Conservation (phyloP, 2,797 vertebrate genomes). For the Natrix natrix region DNA sequence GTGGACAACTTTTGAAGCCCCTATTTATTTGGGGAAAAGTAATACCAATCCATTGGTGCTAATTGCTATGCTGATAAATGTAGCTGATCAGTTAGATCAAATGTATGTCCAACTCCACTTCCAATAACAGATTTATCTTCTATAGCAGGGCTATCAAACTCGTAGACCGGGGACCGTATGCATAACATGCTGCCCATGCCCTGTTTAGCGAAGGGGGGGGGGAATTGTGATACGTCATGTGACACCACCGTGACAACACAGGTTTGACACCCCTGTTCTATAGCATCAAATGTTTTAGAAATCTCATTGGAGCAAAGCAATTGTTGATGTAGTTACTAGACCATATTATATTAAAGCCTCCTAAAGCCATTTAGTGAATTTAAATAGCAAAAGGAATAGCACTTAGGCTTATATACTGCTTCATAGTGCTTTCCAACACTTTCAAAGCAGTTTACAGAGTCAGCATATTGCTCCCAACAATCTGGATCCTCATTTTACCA, state of each 20-base stretch:
- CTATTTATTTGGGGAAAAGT: not conserved
- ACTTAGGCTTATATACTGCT: not conserved
- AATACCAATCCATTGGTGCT: not conserved
- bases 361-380: not conserved
- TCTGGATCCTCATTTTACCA: too few species aligned
- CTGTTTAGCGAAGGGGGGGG: too few species aligned
- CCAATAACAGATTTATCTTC: not conserved
- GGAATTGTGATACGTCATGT: too few species aligned
- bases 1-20: not conserved
- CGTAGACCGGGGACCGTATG: accelerated
- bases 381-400: not conserved
- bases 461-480: not conserved
- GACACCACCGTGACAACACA: too few species aligned
- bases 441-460: not conserved
- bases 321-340: not conserved
- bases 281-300: not conserved
- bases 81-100: not conserved
- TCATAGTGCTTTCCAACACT: not conserved
- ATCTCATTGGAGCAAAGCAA: not conserved
- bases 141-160: not conserved
- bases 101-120: not conserved
- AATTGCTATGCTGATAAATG: not conserved
- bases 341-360: not conserved
- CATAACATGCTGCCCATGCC: too few species aligned
- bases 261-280: not conserved